Evolutionary conservation across 2,113 vertebrate species (phyloP), one percentile per base, ranked within the genome.

Genomic region (Sinocyclocheilus anophthalmus): DNA sequence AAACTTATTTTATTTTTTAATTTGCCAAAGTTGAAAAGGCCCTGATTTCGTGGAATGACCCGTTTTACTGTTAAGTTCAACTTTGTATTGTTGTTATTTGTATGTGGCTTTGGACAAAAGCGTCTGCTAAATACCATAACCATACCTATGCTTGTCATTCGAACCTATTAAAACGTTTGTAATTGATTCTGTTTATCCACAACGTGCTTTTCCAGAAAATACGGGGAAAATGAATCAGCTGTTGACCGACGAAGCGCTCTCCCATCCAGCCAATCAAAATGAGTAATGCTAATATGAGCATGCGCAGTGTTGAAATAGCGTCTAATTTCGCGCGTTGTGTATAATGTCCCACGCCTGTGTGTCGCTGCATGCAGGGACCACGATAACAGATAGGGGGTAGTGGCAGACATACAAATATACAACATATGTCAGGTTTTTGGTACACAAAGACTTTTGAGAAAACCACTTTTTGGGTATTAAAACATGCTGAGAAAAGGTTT

Each of bases 401-500:
- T 79, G 53, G 26, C 76, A 26, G 53, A 79, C 76, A 79, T 26
- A 59, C 76, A 59, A 14, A 55, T 79, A 59, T 79, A 59, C 53
- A 59, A 59, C 26, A 55, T 59, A 55, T 79, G 53, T 79, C 77
- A 79, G 53, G 77, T 79, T 79, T 79, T 79, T 79, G 53, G 77
- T 59, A 59, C 5, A 79, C 2, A 39, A 79, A 39, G 18, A 79
- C 59, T 79, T 79, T 79, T 79, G 24, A 26, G 76, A 78, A 16
- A 78, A 78, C n/a, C 76, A 78, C 76, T 78, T 78, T 53, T 78
- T 78, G 10, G 76, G 76, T n/a, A 57, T 57, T 78, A 79, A 57
- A 79, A 57, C 45, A 79, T 79, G 76, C 50, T 79, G 50, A 65
- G 18, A 65, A 63, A 81, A 48, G 24, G 33, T 61, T 59, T 65